Conservation (phyloP, 1,140 invertebrate species). For the Polypedilum pembai region DNA sequence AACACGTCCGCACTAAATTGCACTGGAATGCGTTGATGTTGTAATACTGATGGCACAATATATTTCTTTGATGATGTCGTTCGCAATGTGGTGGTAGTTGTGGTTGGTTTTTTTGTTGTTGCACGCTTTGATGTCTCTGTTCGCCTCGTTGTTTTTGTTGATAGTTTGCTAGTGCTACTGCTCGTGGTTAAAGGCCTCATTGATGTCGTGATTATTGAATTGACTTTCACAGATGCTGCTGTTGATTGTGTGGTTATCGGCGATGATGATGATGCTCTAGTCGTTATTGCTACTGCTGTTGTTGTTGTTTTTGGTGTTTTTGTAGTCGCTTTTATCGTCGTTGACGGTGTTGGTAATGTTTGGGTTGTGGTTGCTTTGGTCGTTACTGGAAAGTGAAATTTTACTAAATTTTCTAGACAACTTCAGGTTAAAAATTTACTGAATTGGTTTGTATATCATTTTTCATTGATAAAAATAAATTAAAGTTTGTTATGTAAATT, state of each 20-base stretch:
- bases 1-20: background rate
- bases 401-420: background rate
- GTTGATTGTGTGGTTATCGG: background rate
- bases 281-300: background rate
- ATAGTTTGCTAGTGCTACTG: background rate
- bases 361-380: background rate
- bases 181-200: no score
- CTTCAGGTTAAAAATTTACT: no score
- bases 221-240: background rate
- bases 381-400: background rate
- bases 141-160: background rate
- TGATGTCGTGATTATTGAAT: background rate
- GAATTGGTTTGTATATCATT: no score
- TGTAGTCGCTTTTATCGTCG: background rate
- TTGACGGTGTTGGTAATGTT: background rate
- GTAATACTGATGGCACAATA: slow-evolving; percentile 11
- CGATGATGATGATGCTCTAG: background rate
- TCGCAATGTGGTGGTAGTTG: background rate
- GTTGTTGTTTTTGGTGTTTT: background rate
- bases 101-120: background rate
- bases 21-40: background rate
- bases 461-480: no score
- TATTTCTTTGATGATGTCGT: background rate
- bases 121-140: background rate
- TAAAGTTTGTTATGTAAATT: no score